Conservation (phyloP, 2,888 invertebrate genomes). For the Teinopalpus imperialis region DNA sequence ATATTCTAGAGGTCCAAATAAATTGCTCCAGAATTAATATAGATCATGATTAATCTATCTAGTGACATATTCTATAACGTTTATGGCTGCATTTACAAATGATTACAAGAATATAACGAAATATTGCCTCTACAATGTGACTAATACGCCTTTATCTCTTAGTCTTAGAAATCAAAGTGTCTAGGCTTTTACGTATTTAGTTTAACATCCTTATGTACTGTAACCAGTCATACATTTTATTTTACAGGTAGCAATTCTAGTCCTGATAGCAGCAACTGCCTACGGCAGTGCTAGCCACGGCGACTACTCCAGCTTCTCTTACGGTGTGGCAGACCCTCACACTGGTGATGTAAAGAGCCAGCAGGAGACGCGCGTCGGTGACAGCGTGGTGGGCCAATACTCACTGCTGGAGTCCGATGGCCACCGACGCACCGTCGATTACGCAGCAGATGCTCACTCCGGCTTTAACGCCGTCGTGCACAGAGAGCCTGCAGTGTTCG, state of each 20-base stretch:
- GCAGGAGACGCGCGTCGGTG: slow-evolving; percentile 70
- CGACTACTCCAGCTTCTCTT: slow-evolving; percentile 66
- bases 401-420: slow-evolving; percentile 77
- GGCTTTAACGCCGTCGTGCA: slow-evolving; percentile 80
- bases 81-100: no score
- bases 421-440: slow-evolving; percentile 76
- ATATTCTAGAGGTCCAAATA: no score
- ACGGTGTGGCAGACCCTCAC: slow-evolving; percentile 74
- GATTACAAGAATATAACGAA: no score
- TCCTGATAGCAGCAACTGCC: slow-evolving; percentile 66
- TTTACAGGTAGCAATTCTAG: slow-evolving; percentile 38
- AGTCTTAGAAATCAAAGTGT: no score
- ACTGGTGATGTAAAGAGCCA: slow-evolving; percentile 78
- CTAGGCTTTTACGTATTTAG: no score
- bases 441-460: slow-evolving; percentile 69
- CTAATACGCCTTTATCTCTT: no score
- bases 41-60: no score
- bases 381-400: slow-evolving; percentile 73
- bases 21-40: no score
- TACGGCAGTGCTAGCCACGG: slow-evolving; percentile 63
- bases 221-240: no score
- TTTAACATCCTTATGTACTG: no score
- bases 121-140: no score
- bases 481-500: slow-evolving; percentile 59
- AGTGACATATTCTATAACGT: no score